Evolutionary conservation across 2,797 vertebrate genomes (phyloP), one percentile per base, ranked within the genome.

Genomic region (Falco rusticolus): DNA sequence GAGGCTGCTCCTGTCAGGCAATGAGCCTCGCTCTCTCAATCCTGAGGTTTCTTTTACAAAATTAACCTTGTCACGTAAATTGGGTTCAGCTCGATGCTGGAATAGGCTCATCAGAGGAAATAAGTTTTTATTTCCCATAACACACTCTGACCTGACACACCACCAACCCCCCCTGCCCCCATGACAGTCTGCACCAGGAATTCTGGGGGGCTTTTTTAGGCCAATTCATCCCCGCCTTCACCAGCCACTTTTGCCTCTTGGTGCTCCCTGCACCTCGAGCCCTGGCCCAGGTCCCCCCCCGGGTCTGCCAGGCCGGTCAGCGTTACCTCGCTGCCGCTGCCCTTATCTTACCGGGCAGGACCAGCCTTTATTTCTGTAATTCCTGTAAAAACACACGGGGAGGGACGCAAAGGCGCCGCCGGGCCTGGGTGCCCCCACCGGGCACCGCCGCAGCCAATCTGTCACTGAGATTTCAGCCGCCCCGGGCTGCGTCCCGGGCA

Each of bases 31-130:
- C 39, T 60, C 25, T 5, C 57, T 26, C 14, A 41, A 71, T 20
- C 9, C 41, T 61, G 1, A 16, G 8, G 29, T 25, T 33, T 21
- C 29, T 41, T 21, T 13, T 31, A 9, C 1, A 22, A 54, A 34
- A 33, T 59, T 3, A 34, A 54, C 20, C 29, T 18, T 2, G 3
- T 16, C 59, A 13, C 7, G 0, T 9, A 31, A 33, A 2, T 2
- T 2, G 1, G 10, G 21, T 26, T 57, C 2, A 2, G 4, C 54
- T 16, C 16, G 29, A n/a, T 5, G 10, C 15, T 10, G 22, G 24
- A n/a, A 26, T 0, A 2, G 47, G 5, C 18, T 43, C 13, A 2
- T 19, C 9, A 1, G 3, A 71, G 34, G 26, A 48, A 25, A 2
- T 29, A 15, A 10, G 11, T 2, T 29, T 68, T 85, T 50, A 50